These are phyloP conservation scores for Chloebia gouldiae DNA, from an alignment of 2,113 vertebrate genomes.

Conservation along the genomic window DNA sequence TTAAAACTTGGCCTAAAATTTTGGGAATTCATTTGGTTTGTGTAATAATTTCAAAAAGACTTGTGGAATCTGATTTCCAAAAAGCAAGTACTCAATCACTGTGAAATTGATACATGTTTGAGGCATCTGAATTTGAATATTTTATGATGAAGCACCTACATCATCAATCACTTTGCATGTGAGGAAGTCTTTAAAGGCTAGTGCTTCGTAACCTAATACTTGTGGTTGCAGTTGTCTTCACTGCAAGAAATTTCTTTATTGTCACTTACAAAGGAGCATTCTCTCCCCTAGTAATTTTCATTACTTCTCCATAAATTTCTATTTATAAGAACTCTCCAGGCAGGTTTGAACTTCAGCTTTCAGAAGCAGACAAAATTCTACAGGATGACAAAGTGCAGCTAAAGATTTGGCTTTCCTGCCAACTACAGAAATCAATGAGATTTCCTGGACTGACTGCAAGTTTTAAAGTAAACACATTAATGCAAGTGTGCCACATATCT, in stretches of 20 bases:
- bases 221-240: neutral
- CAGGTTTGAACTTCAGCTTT: neutral
- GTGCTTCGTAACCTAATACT: neutral
- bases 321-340: neutral
- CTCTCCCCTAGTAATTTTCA: neutral
- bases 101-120: neutral
- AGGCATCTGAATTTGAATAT: neutral
- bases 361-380: neutral
- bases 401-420: neutral
- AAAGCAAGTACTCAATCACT: neutral
- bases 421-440: neutral
- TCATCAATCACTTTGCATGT: neutral
- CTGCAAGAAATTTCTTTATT: neutral
- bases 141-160: neutral
- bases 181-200: neutral
- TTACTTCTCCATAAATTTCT: neutral
- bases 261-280: neutral
- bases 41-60: neutral
- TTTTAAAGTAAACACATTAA: constrained; percentile 9
- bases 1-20: neutral
- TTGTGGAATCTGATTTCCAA: neutral
- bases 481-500: neutral
- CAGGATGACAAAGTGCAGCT: neutral
- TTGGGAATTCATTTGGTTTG: neutral
- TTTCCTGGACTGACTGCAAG: neutral